Evolutionary conservation across 1,140 invertebrate genomes (phyloP), one percentile per base, ranked within the genome.

Genomic region (Drosophila ficusphila): DNA sequence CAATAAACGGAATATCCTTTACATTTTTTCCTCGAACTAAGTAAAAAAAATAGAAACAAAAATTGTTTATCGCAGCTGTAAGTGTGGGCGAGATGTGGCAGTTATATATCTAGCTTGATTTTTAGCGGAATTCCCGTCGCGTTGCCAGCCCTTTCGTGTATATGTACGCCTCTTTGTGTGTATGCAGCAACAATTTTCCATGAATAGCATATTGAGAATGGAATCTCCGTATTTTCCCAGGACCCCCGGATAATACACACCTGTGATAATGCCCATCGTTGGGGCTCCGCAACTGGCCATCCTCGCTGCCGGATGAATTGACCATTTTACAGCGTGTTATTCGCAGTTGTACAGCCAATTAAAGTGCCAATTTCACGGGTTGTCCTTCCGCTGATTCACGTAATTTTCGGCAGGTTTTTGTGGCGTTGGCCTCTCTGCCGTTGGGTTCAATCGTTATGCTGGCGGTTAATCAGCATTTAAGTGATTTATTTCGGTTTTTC

Each of bases 261-360:
- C 90, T 91, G 76, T 89, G 67, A 74, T 76, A 83, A 19, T 89
- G 76, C 46, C 76, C 82, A 33, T 91, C 90, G 42, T 73, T 74
- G 69, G 90, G 90, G 71, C 90, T 91, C 33, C 90, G 72, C 54
- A 91, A 49, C 76, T 91, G 90, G 23, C 90, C 90, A 71, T 91
- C 90, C 68, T 91, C 90, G 72, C 90, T 91, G 64, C 90, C 90
- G 47, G 90, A 91, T 39, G 89, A 89, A 83, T 83, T 85, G 58
- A 82, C 76, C 76, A 88, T 88, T 23, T 56, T 64, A 18, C 16
- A 34, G 57, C 39, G 12, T 25, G 25, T 16, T 36, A 21, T 25
- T 25, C 7, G 34, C 58, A 23, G 16, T 3, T 31, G 42, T 56
- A 21, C 29, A 34, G 34, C 41, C 48, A 73, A 73, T 41, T 74